A percentile compares a stretch with the other conserved stretches of the same genome.
phyloP scores from a whole-genome alignment of 37 sponge, comb jelly and placozoan species.

The Spongia lamella region DNA sequence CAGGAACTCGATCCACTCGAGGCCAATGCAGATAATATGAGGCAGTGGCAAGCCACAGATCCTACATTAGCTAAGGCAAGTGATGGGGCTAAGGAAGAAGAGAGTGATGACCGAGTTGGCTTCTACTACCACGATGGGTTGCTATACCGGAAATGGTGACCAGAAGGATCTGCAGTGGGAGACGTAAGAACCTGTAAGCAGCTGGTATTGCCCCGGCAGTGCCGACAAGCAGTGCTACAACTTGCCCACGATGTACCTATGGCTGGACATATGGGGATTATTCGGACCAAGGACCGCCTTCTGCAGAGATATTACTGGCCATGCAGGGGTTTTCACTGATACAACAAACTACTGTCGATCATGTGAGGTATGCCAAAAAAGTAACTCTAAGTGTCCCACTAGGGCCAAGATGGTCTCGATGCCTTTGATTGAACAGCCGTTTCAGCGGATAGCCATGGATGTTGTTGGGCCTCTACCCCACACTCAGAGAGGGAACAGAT shows the following conservation, averaged over 20 bases:
- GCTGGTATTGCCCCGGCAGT: constrained; percentile 5
- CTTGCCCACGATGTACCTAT: constrained; percentile 13
- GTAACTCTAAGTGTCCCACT: background rate
- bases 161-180: background rate
- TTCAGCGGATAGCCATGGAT: constrained; percentile 45
- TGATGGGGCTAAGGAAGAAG: background rate
- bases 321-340: constrained; percentile 5
- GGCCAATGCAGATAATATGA: background rate
- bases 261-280: constrained; percentile 15
- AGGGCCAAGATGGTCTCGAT: constrained; percentile 18
- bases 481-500: constrained; percentile 23
- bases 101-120: constrained; percentile 7
- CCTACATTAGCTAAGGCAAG: background rate
- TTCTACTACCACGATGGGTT: constrained; percentile 6
- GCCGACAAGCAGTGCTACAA: constrained; percentile 1
- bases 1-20: no score
- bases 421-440: constrained; percentile 37
- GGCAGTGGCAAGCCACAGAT: background rate
- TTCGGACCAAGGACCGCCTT: constrained; percentile 27
- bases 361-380: constrained; percentile 16
- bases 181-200: background rate
- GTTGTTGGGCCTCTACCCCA: constrained; percentile 40
- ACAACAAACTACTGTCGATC: constrained; percentile 10
- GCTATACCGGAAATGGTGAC: background rate
- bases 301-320: constrained; percentile 41